phyloP scores from a whole-genome alignment of 2,113 vertebrate genomes.

The Balaeniceps rex region DNA sequence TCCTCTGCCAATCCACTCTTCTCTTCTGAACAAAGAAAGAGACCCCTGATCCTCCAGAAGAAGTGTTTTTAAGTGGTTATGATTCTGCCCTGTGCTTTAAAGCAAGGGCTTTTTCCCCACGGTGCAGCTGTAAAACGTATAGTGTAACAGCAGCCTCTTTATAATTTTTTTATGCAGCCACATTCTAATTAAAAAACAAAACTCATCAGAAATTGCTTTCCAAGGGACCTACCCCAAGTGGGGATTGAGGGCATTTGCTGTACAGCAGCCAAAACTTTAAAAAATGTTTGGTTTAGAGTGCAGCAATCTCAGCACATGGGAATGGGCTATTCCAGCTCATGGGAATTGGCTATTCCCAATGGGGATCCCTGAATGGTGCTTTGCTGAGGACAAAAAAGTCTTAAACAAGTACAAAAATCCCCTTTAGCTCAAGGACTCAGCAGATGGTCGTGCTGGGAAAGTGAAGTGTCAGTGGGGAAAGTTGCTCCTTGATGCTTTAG shows the following conservation, averaged over 20 bases:
- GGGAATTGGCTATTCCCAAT: neutral
- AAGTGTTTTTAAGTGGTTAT: neutral
- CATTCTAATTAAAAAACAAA: constrained; percentile 38
- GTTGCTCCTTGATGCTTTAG: neutral
- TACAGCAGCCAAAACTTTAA: neutral
- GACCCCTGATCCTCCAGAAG: neutral
- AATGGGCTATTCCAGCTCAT: neutral
- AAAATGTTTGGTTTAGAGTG: neutral
- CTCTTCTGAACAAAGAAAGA: neutral
- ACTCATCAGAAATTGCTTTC: constrained; percentile 22
- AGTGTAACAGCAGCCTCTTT: neutral
- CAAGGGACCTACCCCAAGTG: neutral
- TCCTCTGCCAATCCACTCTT: neutral
- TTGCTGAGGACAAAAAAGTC: neutral
- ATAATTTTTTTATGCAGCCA: neutral
- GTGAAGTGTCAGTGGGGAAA: neutral
- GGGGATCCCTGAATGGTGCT: neutral
- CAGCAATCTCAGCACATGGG: neutral
- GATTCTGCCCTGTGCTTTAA: neutral
- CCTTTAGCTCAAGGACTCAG: neutral
- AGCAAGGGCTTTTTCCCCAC: neutral
- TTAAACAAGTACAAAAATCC: neutral
- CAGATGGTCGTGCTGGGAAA: neutral
- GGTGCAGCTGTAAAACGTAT: neutral
- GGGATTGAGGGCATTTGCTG: neutral